Percentiles rank a stretch among this genome's conserved stretches.
Evolutionary conservation across 2,113 vertebrate genomes (phyloP).

Genomic region (rat (Rattus norvegicus)): DNA sequence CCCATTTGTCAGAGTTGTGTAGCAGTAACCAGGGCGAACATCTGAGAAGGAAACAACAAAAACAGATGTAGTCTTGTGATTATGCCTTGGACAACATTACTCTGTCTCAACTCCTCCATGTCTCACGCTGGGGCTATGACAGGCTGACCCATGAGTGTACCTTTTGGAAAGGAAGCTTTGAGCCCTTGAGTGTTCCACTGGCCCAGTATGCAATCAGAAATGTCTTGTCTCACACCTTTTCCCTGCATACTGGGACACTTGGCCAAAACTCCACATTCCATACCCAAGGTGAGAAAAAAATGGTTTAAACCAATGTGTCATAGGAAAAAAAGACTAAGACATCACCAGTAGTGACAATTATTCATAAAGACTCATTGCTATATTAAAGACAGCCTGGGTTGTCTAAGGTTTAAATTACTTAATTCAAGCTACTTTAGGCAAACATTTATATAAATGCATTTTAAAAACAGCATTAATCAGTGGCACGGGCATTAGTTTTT

Average conservation of each 20-base stretch:
- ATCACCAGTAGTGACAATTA: constrained; percentile 24
- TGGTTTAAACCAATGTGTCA: constrained; percentile 47
- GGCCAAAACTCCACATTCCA: constrained; percentile 20
- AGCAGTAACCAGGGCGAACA: constrained; percentile 94
- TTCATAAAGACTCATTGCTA: constrained; percentile 18
- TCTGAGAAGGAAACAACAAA: constrained; percentile 85
- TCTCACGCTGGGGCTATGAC: neutral
- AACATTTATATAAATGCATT: constrained; percentile 61
- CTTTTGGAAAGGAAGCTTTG: neutral
- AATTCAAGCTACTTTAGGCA: neutral
- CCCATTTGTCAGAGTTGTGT: constrained; percentile 90
- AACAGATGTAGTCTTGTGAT: rapidly evolving
- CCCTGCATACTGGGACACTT: neutral
- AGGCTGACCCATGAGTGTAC: neutral
- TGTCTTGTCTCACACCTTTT: neutral
- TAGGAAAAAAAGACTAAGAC: neutral
- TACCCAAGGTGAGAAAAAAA: constrained; percentile 55
- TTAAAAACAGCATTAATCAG: constrained; percentile 63
- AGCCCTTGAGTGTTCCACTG: neutral
- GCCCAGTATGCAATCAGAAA: neutral
- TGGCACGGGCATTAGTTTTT: neutral
- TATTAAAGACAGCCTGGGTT: constrained; percentile 6
- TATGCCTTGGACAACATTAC: rapidly evolving
- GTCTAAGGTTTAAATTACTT: constrained; percentile 52
- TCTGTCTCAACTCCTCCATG: neutral